These are phyloP conservation scores for Arvicola amphibius DNA, from an alignment of 2,797 vertebrate species.

Conservation along the genomic window DNA sequence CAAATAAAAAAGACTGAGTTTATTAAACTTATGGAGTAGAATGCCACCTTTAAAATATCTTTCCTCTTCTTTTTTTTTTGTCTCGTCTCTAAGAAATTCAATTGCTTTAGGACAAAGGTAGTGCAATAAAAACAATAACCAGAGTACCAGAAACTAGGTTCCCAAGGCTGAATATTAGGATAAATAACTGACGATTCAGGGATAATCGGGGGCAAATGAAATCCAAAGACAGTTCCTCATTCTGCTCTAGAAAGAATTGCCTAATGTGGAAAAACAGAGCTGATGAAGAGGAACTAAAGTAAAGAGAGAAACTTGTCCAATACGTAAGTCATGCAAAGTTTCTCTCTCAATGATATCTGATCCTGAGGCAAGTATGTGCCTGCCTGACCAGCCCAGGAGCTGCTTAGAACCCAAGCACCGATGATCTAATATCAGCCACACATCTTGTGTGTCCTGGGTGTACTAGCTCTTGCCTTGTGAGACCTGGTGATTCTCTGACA, in stretches of 20 bases:
- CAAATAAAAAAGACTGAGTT: neutral
- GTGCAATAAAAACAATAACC: neutral
- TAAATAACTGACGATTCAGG: neutral
- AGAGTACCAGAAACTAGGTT: neutral
- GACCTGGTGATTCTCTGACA: neutral
- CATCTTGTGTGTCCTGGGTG: neutral
- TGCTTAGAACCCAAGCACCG: neutral
- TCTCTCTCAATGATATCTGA: neutral
- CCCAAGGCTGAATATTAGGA: neutral
- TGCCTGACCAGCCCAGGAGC: neutral
- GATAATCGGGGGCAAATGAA: neutral
- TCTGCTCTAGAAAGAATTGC: neutral
- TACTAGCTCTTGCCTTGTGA: neutral
- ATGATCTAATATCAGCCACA: neutral
- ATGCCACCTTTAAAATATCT: slow-evolving; percentile 4
- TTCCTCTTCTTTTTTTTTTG: neutral
- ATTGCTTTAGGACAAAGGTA: neutral
- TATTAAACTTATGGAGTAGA: neutral
- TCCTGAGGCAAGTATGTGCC: fast-evolving
- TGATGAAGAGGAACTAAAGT: neutral
- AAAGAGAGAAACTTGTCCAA: neutral
- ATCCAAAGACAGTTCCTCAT: neutral
- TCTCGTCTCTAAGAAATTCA: neutral
- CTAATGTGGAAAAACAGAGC: neutral
- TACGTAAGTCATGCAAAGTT: neutral